These are phyloP conservation scores for Dione juno DNA, from an alignment of 2,888 invertebrate species.

Conservation along the genomic window DNA sequence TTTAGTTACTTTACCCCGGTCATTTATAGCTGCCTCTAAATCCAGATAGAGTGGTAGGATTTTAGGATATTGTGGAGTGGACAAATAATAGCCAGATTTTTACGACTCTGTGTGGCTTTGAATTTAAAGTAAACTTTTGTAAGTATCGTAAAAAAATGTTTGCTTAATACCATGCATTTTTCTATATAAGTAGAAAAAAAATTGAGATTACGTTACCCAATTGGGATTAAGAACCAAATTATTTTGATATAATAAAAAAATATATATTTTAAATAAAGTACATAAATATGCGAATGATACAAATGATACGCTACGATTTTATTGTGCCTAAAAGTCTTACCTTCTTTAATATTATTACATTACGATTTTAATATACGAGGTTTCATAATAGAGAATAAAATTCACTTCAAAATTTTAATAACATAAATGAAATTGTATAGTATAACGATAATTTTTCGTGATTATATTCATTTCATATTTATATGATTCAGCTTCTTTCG, in stretches of 20 bases:
- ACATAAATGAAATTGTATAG: neutral
- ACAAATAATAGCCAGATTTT: slow-evolving; percentile 26
- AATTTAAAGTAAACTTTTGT: slow-evolving; percentile 5
- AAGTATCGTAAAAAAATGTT: neutral
- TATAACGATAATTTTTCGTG: neutral
- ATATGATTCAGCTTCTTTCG: slow-evolving; percentile 7
- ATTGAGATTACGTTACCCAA: too few species aligned
- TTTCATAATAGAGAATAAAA: too few species aligned
- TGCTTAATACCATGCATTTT: neutral
- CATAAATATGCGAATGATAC: too few species aligned
- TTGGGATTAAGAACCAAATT: too few species aligned
- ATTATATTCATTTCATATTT: neutral
- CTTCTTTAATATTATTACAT: too few species aligned
- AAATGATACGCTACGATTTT: too few species aligned
- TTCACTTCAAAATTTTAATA: neutral
- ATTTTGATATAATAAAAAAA: too few species aligned
- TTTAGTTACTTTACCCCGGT: slow-evolving; percentile 15
- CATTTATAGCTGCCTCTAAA: slow-evolving; percentile 25
- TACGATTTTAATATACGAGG: too few species aligned
- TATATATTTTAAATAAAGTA: too few species aligned
- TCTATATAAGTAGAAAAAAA: neutral
- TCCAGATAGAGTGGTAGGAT: slow-evolving; percentile 28
- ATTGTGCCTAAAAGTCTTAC: too few species aligned
- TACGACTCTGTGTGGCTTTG: slow-evolving; percentile 14
- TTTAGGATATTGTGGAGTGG: slow-evolving; percentile 21